Base-by-base conservation (phyloP, 2,797 vertebrate species). In the Pipistrellus nathusii region DNA sequence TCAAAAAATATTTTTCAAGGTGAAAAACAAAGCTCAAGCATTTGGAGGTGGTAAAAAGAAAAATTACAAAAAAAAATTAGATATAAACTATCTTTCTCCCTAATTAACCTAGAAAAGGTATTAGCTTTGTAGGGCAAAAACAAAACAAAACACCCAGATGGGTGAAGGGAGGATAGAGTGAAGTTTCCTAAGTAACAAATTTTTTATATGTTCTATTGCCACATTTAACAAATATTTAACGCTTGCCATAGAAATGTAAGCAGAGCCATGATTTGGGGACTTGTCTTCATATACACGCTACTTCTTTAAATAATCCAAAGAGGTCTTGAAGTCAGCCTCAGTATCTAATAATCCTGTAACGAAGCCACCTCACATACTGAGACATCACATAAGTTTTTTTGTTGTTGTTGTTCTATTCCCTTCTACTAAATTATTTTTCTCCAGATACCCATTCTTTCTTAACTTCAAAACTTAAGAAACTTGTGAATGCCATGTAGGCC, bases 231-330 rank as follows among this genome's bases (percentile, higher is more conserved):
- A 92, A 96, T 92, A 93, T 85, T 95, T 96, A 94, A 72, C 21
- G 71, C 38, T 85, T 92, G 71, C 25, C 35, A 77, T 86, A 66
- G 57, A 96, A 96, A 89, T 78, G 75, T 78, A 91, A 94, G 89
- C 86, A 93, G 57, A 96, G 48, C 21, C 77, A 38, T 88, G 91
- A 92, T 93, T 90, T 71, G 48, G 38, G 48, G 94, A 85, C 51
- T 55, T 55, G 17, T 20, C 25, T 51, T 83, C 32, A 3, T 15
- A 30, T 75, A 72, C 82, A 64, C 18, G 4, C 32, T 83, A 6
- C 8, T 71, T 6, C 27, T 76, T 17, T 71, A 11, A 44, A 44
- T 72, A 57, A 71, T 32, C 23, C 55, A n/a, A 25, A 53, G 68
- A 76, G 35, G 18, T 83, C 41, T 89, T 87, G 4, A 7, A 71